Percentiles rank a stretch among this genome's conserved stretches.
Evolutionary conservation across 2,113 vertebrate species (phyloP).

Genomic region (Cyrtonyx montezumae): DNA sequence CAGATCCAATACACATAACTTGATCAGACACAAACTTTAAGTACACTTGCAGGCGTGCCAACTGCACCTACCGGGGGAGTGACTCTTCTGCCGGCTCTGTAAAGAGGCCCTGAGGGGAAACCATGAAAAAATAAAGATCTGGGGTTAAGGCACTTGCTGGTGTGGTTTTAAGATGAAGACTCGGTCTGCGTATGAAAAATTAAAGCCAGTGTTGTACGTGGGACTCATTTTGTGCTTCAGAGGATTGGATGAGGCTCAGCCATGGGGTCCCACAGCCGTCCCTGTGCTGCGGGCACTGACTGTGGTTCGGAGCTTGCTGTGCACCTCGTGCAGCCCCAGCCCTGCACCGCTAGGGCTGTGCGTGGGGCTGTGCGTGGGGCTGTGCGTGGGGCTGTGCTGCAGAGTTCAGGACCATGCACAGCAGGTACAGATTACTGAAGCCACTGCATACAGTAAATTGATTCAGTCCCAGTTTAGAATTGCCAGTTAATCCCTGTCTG

Average conservation of each 20-base stretch:
- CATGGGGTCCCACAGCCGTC: not conserved
- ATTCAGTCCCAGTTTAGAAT: not conserved
- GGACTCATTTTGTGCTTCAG: not conserved
- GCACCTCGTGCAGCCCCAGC: not conserved
- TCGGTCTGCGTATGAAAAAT: conserved; percentile 25
- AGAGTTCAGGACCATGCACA: no score
- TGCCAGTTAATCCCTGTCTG: not conserved
- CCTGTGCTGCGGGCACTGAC: not conserved
- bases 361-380: no score
- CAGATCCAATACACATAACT: conserved; percentile 87
- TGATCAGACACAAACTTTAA: conserved; percentile 89
- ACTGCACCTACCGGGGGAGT: conserved; percentile 66
- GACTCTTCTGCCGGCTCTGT: conserved; percentile 68
- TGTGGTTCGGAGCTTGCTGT: not conserved
- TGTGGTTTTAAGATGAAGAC: conserved; percentile 17
- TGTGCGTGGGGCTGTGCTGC: no score
- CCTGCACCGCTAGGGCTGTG: no score
- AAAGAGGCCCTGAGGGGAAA: conserved; percentile 74
- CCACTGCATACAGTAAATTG: not conserved
- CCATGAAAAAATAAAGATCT: conserved; percentile 57
- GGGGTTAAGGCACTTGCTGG: not conserved
- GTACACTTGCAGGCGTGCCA: conserved; percentile 82
- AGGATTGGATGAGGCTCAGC: not conserved
- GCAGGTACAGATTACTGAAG: no score
- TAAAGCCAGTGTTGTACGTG: not conserved